Evolutionary conservation across 2,888 invertebrate species (phyloP), one percentile per base, ranked within the genome.

Genomic region (Nephrotoma guestfalica): DNA sequence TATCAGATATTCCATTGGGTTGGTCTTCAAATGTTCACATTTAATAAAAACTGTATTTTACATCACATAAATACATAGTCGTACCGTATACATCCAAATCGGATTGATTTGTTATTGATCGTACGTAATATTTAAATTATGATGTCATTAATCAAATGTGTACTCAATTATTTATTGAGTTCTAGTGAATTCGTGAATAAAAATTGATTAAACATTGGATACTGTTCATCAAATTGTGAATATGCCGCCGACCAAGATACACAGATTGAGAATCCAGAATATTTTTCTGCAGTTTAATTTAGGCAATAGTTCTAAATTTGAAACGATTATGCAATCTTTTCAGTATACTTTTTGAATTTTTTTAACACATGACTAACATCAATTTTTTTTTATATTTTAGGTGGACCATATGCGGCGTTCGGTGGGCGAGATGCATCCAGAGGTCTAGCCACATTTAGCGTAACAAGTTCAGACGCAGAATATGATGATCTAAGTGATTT

Each of bases 401-500:
- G 96, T 90, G 98, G 97, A 87, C 97, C 97, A 43, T 99, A 99
- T 93, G 95, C 97, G 87, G 95, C 96, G 40, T 98, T 99, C 92
- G 99, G 97, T 88, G 99, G 99, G 6, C 94, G 95, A 89, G 99
- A 99, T 93, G 99, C 98, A 86, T 97, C 98, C 5, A 93, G 99
- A 90, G 98, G 98, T 57, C 93, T 99, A 86, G 99, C 98, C 71
- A 98, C 97, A 88, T 99, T 99, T 92, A 96, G 96, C 51, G 95
- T 98, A 86, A 94, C 95, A 86, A 93, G 94, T 86, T 94, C 95
- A 88, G 94, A 96, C 86, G 96, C 95, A 88, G 97, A 96, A 89
- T 98, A 98, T 92, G 99, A 99, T 93, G 99, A 99, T 91, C 93
- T 99, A 87, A 97, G 97, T 91, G 99, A 99, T 92, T 94, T 99